Base-by-base conservation (phyloP, 2,888 invertebrate species). In the Spilosoma lubricipeda region DNA sequence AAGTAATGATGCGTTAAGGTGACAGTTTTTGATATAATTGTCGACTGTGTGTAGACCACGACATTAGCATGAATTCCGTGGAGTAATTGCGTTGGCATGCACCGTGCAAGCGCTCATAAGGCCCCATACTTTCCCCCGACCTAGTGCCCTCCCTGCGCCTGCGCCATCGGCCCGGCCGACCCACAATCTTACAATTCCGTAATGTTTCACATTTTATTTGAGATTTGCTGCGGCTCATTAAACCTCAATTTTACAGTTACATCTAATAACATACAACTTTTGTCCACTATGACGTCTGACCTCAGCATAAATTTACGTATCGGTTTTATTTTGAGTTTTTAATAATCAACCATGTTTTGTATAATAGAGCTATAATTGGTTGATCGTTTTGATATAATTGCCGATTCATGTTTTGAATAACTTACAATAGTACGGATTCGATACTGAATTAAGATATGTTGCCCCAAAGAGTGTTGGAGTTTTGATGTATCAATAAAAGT, bases 71-170 rank as follows among this genome's bases (percentile, higher is more conserved):
- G 80, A 78, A 76, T 82, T 80, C 79, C 78, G 66, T 78, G 75
- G 85, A 86, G 90, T 92, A 91, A 93, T 92, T 91, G 88, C 87
- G 90, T 89, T 87, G 90, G 92, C 87, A 92, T 92, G 90, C 93
- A 91, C 90, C 88, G 89, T 87, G 90, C 92, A 88, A 79, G 83
- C 89, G 85, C 81, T 87, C 87, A 88, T 89, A 89, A 89, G 89
- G 90, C 92, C 89, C 91, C 91, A 92, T 94, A 94, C 95, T 95
- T 95, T 95, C 95, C 93, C 94, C 92, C 94, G 95, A 95, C 95
- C 95, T 92, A 95, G 93, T 95, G 94, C 93, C 95, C 95, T 94
- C 93, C 90, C 93, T 90, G 88, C 89, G 87, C 71, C 71, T 27
- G 71, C 48, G 64, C 33, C 45, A n/a, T 84, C 84, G 86, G 80